Conservation (phyloP, 1,140 invertebrate genomes). For the Lethocerus indicus region DNA sequence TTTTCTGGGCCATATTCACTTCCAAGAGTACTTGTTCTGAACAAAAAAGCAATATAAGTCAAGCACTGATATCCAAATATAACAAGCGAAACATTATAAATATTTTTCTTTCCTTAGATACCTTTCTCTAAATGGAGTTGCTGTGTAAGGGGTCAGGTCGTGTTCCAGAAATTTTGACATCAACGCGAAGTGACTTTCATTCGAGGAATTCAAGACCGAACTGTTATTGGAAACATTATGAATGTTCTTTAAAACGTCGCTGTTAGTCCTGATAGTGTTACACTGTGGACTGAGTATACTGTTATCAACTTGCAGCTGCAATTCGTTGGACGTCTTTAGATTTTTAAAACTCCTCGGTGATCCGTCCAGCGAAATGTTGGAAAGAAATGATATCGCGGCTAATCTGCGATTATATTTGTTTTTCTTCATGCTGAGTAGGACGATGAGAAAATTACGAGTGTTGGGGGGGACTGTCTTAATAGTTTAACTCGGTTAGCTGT, state of each 20-base stretch:
- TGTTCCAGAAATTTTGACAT: background rate
- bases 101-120: too few species aligned
- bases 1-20: slow-evolving; percentile 13
- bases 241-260: too few species aligned
- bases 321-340: background rate
- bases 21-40: slow-evolving; percentile 12
- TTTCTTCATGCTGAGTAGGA: slow-evolving; percentile 3
- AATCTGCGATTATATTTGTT: slow-evolving; percentile 4
- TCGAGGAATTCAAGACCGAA: background rate
- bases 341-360: background rate
- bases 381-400: slow-evolving; percentile 9
- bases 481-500: too few species aligned
- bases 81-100: background rate
- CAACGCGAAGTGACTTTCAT: background rate
- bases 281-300: background rate
- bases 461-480: too few species aligned
- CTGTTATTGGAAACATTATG: background rate
- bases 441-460: background rate
- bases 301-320: background rate
- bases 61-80: background rate
- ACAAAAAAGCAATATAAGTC: background rate
- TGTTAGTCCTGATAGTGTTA: background rate
- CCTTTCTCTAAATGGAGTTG: slow-evolving; percentile 8
- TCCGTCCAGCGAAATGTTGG: slow-evolving; percentile 11
- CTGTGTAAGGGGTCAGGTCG: background rate